Conservation (phyloP, 2,113 vertebrate species). For the Pterocles burchelli region DNA sequence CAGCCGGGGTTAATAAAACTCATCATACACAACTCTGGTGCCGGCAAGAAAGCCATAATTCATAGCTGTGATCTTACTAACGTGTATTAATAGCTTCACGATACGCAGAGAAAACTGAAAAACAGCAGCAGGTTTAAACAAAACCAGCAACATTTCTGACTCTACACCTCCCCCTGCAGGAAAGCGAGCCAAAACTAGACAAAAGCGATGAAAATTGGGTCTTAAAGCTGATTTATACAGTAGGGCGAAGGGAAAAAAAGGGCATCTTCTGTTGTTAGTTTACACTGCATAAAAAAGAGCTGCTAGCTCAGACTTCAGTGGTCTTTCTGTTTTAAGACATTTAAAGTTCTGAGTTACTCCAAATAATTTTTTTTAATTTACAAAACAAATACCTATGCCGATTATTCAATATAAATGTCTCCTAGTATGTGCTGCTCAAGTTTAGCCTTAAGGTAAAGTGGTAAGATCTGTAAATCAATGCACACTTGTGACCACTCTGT, state of each 20-base stretch:
- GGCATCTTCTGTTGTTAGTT: not conserved
- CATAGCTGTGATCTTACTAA: not conserved
- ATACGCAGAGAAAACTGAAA: not conserved
- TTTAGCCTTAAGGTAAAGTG: not conserved
- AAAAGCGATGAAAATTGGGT: not conserved
- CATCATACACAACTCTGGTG: not conserved
- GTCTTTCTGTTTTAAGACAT: not conserved
- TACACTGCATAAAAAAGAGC: not conserved
- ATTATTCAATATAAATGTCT: not conserved
- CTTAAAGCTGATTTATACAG: not conserved
- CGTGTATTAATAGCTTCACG: not conserved
- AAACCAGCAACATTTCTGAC: constrained; percentile 33
- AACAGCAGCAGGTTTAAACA: not conserved
- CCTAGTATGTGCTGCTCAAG: not conserved
- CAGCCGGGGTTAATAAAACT: constrained; percentile 61
- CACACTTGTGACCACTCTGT: not conserved
- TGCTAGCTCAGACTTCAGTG: not conserved
- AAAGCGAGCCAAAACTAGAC: not conserved
- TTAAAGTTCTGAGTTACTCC: not conserved
- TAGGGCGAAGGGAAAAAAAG: not conserved
- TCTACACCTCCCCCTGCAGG: constrained; percentile 68
- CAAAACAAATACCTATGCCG: not conserved
- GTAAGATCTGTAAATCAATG: not conserved
- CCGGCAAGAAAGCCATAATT: constrained; percentile 23
- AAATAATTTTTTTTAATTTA: not conserved